Evolutionary conservation across 2,888 invertebrate species (phyloP), one percentile per base, ranked within the genome.

Genomic region (Xestobium rufovillosum): DNA sequence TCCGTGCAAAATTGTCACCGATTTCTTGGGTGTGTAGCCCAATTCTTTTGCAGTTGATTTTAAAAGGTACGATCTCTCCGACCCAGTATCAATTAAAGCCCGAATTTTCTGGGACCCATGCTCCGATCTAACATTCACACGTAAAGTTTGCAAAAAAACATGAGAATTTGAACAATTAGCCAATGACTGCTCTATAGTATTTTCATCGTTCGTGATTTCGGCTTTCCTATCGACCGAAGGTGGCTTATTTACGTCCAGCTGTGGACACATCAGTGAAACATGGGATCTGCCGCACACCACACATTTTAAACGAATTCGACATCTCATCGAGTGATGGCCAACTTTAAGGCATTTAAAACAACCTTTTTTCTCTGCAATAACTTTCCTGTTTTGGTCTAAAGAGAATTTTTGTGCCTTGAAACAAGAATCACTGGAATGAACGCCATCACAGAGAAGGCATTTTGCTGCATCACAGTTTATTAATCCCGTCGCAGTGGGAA

Each of bases 291-390:
- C 9, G 13, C 28, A 28, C 9, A 35, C 11, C 11, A 35, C 23
- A 35, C 35, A 35, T 11, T 12, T 35, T 10, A 35, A 13, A 15
- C 16, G 28, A 16, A 11, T 17, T 16, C 29, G 15, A 15, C 35
- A 35, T 17, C 19, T 35, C 10, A 17, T 29, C 8, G 35, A 35
- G 16, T n/a, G 11, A 8, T 29, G 35, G 8, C 28, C 28, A 4
- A 8, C 9, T 27, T 29, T 35, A 2, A 14, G 13, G 19, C 31
- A 31, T 8, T 8, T 4, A 14, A 31, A 31, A 31, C 11, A 31
- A 8, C 32, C 8, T 13, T n/a, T n/a, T n/a, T n/a, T n/a, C n/a
- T n/a, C n/a, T n/a, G n/a, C n/a, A n/a, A n/a, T n/a, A n/a, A n/a
- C n/a, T n/a, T n/a, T n/a, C n/a, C n/a, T n/a, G n/a, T n/a, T n/a